Conservation (phyloP, 2,113 vertebrate species). For the Urocynchramus pylzowi region DNA sequence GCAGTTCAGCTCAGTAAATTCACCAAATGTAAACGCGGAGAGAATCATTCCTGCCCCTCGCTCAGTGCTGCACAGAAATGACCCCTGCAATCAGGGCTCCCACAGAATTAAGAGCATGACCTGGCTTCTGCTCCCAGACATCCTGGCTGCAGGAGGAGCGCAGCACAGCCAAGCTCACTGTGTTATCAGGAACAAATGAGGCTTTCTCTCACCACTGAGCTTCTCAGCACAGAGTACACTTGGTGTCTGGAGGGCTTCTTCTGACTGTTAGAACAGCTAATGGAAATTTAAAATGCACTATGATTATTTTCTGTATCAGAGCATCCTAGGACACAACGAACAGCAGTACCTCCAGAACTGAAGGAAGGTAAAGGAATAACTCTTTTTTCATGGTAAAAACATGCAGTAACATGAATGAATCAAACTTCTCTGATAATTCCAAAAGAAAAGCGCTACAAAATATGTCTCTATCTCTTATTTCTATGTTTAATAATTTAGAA, state of each 20-base stretch:
- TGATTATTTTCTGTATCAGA: not conserved
- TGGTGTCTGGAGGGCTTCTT: not conserved
- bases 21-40: not conserved
- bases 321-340: not conserved
- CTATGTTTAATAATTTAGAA: constrained; percentile 29
- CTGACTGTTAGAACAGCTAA: not conserved
- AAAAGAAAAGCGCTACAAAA: not conserved
- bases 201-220: not conserved
- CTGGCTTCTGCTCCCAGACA: not conserved
- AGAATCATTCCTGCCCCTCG: not conserved
- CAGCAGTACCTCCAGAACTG: not conserved
- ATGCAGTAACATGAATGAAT: not conserved
- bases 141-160: not conserved
- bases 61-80: not conserved
- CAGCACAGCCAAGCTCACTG: not conserved
- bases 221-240: accelerated
- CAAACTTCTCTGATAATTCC: not conserved
- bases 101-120: not conserved
- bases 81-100: not conserved
- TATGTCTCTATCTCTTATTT: not conserved
- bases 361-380: not conserved
- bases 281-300: not conserved
- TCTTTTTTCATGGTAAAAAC: not conserved
- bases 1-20: not conserved
- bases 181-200: not conserved